Evolutionary conservation across 1,140 invertebrate species (phyloP).

Genomic region (Heliconius eleuchia): DNA sequence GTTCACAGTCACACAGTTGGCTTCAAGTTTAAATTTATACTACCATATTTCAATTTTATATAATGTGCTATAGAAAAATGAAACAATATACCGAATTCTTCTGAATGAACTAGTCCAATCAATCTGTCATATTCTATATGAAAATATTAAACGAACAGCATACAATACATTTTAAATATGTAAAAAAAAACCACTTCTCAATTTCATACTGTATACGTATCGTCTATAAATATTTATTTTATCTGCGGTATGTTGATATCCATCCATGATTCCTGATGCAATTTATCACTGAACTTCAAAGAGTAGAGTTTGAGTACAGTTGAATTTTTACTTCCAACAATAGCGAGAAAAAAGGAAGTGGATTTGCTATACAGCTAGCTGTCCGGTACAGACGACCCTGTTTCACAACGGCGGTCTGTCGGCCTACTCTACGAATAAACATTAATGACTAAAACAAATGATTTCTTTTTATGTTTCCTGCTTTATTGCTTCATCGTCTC

Average conservation of each 20-base stretch:
- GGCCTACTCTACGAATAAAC: constrained; percentile 35
- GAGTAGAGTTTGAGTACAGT: constrained; percentile 26
- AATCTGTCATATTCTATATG: constrained; percentile 3
- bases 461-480: constrained; percentile 33
- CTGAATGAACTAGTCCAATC: constrained; percentile 1
- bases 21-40: too few species aligned
- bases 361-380: constrained; percentile 25
- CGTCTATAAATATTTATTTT: constrained; percentile 26
- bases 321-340: constrained; percentile 11
- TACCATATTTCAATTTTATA: too few species aligned
- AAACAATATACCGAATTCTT: background rate
- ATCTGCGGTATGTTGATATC: constrained; percentile 15
- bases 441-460: constrained; percentile 33
- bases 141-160: constrained; percentile 7
- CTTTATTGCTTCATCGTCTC: constrained; percentile 30
- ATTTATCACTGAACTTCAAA: constrained; percentile 38
- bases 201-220: background rate
- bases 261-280: constrained; percentile 10
- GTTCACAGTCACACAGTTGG: too few species aligned
- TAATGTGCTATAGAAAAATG: background rate
- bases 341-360: constrained; percentile 34
- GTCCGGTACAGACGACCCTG: constrained; percentile 32
- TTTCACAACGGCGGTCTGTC: constrained; percentile 41
- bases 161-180: constrained; percentile 13
- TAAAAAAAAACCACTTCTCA: constrained; percentile 6